A percentile compares a stretch with the other conserved stretches of the same genome.
phyloP scores from a whole-genome alignment of 2,888 invertebrate genomes.

The Cheilosia scutellata region DNA sequence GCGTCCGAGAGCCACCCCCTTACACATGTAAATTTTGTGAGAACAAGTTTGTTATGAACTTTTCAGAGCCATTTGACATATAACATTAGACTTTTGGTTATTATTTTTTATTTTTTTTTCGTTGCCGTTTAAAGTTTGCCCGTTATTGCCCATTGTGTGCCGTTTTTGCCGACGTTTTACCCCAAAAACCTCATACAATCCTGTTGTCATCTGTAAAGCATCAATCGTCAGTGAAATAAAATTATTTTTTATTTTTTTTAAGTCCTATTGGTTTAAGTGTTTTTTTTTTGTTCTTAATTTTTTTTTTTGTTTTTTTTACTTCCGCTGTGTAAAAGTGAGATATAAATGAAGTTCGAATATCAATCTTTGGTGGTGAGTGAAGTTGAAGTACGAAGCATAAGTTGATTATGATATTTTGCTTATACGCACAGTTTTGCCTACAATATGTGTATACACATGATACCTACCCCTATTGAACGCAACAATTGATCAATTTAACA shows the following conservation, averaged over 20 bases:
- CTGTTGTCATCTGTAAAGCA: background rate
- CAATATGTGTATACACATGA: background rate
- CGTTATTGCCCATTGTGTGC: no score
- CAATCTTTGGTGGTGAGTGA: conserved; percentile 14
- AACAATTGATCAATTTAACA: conserved; percentile 15
- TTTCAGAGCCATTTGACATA: conserved; percentile 12
- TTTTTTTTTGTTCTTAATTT: background rate
- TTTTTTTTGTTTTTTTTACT: background rate
- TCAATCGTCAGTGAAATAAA: no score
- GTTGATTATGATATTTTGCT: conserved; percentile 6
- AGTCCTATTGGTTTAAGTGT: no score
- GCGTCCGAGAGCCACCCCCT: conserved; percentile 8
- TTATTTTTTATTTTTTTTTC: background rate
- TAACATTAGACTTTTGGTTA: conserved; percentile 9
- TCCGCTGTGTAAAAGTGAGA: background rate
- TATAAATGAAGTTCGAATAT: background rate
- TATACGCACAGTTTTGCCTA: background rate
- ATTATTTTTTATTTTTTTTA: no score
- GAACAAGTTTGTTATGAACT: conserved; percentile 23
- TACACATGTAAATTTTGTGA: conserved; percentile 14
- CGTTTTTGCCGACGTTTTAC: no score
- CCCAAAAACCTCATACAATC: background rate
- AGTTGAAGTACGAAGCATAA: conserved; percentile 1
- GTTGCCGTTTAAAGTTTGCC: background rate
- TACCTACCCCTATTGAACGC: background rate